phyloP scores from a whole-genome alignment of 1,140 invertebrate genomes.

The Hylyphantes graminicola region DNA sequence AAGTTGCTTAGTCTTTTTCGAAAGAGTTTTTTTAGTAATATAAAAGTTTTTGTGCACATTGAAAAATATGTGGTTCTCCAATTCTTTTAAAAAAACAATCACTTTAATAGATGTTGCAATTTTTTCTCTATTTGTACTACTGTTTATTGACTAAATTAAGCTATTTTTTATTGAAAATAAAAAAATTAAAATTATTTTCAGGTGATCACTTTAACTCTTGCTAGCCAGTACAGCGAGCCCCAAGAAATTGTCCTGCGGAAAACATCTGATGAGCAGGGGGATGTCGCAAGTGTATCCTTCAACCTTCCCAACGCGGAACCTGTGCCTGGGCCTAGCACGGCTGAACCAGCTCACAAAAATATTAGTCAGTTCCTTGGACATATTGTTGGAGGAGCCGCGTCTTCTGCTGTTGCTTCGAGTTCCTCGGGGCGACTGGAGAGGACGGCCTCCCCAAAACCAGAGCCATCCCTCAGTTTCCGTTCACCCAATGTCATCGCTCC shows the following conservation, averaged over 20 bases:
- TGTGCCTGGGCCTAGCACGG: conserved; percentile 65
- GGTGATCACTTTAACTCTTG: conserved; percentile 88
- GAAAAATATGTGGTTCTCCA: background rate
- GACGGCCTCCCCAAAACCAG: conserved; percentile 40
- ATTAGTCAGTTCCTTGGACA: conserved; percentile 68
- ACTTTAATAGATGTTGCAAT: background rate
- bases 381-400: conserved; percentile 65
- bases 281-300: conserved; percentile 57
- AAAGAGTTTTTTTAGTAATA: too few relatives aligned
- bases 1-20: background rate
- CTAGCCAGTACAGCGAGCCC: conserved; percentile 76
- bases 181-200: conserved; percentile 63
- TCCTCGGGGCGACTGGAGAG: conserved; percentile 25
- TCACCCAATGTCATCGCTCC: conserved; percentile 68
- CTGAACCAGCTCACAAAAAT: conserved; percentile 67
- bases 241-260: conserved; percentile 80
- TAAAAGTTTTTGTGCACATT: background rate
- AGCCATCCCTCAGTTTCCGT: conserved; percentile 62
- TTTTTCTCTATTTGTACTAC: background rate
- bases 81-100: too few relatives aligned
- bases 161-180: too few relatives aligned
- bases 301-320: conserved; percentile 61
- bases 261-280: conserved; percentile 61
- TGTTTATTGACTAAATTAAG: too few relatives aligned
- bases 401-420: conserved; percentile 35